phyloP scores from a whole-genome alignment of 2,888 invertebrate genomes.

The Synergus itoensis region DNA sequence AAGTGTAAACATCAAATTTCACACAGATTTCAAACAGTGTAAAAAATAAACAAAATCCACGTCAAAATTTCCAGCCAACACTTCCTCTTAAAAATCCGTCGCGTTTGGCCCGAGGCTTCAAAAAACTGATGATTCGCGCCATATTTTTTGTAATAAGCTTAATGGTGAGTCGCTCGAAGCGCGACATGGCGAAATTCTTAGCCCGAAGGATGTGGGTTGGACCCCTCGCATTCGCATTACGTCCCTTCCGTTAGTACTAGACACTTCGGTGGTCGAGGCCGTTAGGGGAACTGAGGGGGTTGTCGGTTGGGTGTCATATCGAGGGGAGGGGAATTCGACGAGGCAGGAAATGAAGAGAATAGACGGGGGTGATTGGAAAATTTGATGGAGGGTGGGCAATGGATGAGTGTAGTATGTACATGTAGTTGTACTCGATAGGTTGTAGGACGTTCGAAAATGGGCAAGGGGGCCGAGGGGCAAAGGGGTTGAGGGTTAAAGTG shows the following conservation, averaged over 20 bases:
- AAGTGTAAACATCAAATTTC: too few relatives aligned
- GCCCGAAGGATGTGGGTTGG: constrained; percentile 42
- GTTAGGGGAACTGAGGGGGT: not conserved
- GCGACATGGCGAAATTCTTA: constrained; percentile 55
- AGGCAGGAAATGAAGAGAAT: constrained; percentile 57
- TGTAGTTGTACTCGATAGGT: not conserved
- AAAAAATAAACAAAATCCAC: constrained; percentile 51
- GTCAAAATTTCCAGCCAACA: constrained; percentile 52
- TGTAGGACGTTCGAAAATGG: constrained; percentile 24
- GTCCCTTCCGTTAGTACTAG: constrained; percentile 56
- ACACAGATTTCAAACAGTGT: too few relatives aligned
- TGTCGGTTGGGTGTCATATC: constrained; percentile 13
- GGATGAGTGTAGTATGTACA: constrained; percentile 44
- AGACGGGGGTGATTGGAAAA: constrained; percentile 74
- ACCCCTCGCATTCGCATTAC: constrained; percentile 50
- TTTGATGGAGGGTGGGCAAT: constrained; percentile 73
- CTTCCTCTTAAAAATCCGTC: not conserved
- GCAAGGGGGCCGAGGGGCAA: not conserved
- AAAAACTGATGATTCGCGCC: constrained; percentile 42
- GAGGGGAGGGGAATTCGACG: constrained; percentile 44
- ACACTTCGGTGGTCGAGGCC: constrained; percentile 22
- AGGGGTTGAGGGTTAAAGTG: too few relatives aligned
- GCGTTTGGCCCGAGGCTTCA: not conserved
- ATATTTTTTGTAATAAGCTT: constrained; percentile 41
- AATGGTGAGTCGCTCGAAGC: constrained; percentile 51